phyloP scores from a whole-genome alignment of 2,797 vertebrate species.

The Pampus argenteus region DNA sequence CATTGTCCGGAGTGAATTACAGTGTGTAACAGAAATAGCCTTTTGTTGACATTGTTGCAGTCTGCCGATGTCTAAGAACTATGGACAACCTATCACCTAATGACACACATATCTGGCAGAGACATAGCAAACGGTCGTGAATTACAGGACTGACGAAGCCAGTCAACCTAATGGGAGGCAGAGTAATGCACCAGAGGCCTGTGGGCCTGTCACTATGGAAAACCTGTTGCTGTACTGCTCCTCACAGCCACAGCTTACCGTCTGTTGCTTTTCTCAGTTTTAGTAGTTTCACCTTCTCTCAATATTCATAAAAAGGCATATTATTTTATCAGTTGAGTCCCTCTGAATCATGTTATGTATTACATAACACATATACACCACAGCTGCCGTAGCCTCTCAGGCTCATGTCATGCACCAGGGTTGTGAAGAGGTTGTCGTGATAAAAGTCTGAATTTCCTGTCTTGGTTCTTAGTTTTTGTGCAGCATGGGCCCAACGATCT shows the following conservation, averaged over 20 bases:
- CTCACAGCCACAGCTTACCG: constrained; percentile 4
- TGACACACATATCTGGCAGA: constrained; percentile 42
- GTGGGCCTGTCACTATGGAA: constrained; percentile 4
- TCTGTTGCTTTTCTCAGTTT: not conserved
- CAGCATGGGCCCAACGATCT: no score
- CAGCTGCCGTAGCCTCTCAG: no score
- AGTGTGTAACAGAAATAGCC: constrained; percentile 31
- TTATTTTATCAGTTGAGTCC: no score
- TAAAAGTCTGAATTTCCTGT: no score
- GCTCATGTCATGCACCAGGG: no score
- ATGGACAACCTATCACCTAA: constrained; percentile 41
- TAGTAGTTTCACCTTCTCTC: not conserved
- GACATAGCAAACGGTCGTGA: constrained; percentile 10
- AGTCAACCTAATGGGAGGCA: not conserved
- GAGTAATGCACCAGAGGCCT: constrained; percentile 3
- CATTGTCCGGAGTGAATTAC: constrained; percentile 55
- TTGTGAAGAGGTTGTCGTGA: no score
- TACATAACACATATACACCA: no score
- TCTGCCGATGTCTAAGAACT: constrained; percentile 26
- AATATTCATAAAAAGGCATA: not conserved
- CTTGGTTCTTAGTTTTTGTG: no score
- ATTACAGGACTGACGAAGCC: constrained; percentile 6
- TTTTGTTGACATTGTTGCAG: constrained; percentile 50
- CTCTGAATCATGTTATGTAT: no score
- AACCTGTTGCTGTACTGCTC: constrained; percentile 10